Evolutionary conservation across 2,113 vertebrate species (phyloP).

Genomic region (Ceyx melanurus): DNA sequence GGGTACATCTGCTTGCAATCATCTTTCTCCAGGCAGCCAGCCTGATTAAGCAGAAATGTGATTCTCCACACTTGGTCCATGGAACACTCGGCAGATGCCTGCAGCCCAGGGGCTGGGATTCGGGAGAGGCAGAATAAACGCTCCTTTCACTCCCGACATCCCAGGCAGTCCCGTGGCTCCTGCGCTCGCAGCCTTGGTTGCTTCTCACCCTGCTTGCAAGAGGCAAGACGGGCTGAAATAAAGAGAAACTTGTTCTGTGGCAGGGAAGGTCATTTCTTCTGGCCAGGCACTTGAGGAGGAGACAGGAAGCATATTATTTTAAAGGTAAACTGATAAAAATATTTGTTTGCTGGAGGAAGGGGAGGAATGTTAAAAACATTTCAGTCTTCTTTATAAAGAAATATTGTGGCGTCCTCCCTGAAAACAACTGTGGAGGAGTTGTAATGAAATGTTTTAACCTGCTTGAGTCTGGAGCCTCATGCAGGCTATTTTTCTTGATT

Average conservation of each 20-base stretch:
- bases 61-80: constrained; percentile 1
- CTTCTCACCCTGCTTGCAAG: constrained; percentile 12
- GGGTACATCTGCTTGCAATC: constrained; percentile 71
- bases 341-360: constrained; percentile 28
- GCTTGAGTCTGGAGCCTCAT: background rate
- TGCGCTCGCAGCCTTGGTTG: background rate
- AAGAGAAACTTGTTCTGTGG: constrained; percentile 48
- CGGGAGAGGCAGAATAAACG: constrained; percentile 23
- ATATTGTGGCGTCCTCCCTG: background rate
- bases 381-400: background rate
- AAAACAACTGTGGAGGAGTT: background rate
- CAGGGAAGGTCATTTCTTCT: constrained; percentile 45
- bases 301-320: constrained; percentile 31
- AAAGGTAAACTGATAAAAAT: constrained; percentile 71
- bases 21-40: constrained; percentile 1
- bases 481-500: background rate
- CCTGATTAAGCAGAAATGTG: constrained; percentile 53
- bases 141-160: constrained; percentile 35
- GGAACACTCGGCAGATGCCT: background rate
- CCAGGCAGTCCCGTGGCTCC: background rate
- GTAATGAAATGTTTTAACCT: background rate
- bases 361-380: background rate
- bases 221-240: constrained; percentile 31
- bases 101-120: constrained; percentile 15
- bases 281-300: constrained; percentile 44